A percentile compares a stretch with the other conserved stretches of the same genome.
phyloP scores from a whole-genome alignment of 1,140 invertebrate species.

The Papilio helenus region DNA sequence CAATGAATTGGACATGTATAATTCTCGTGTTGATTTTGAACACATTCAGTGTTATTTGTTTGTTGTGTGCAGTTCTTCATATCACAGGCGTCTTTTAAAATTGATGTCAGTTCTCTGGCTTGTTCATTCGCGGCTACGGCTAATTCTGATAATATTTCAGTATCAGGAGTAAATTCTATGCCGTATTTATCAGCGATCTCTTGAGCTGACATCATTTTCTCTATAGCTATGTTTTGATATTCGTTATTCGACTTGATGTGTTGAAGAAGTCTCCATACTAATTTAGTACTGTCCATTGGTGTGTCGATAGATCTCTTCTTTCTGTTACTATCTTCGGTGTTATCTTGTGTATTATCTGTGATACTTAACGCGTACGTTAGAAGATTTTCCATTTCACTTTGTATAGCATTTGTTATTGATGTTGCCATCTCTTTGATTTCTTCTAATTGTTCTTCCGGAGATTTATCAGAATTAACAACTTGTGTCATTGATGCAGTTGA shows the following conservation, averaged over 20 bases:
- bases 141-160: slow-evolving; percentile 68
- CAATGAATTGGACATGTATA: slow-evolving; percentile 39
- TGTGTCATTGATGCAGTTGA: slow-evolving; percentile 68
- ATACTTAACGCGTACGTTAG: slow-evolving; percentile 58
- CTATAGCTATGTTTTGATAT: slow-evolving; percentile 76
- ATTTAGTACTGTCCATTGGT: slow-evolving; percentile 68
- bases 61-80: slow-evolving; percentile 52
- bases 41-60: slow-evolving; percentile 41
- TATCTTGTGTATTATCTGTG: slow-evolving; percentile 51
- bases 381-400: slow-evolving; percentile 70
- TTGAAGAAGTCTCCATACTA: slow-evolving; percentile 70
- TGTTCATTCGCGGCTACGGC: slow-evolving; percentile 69
- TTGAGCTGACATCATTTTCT: slow-evolving; percentile 79
- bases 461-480: slow-evolving; percentile 59
- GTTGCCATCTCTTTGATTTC: slow-evolving; percentile 71
- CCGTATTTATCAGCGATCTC: slow-evolving; percentile 77
- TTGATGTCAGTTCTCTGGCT: slow-evolving; percentile 64
- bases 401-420: slow-evolving; percentile 61
- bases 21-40: slow-evolving; percentile 45
- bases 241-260: slow-evolving; percentile 77
- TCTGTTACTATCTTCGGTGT: slow-evolving; percentile 52
- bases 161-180: slow-evolving; percentile 70
- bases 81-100: slow-evolving; percentile 63
- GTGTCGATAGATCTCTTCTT: slow-evolving; percentile 65
- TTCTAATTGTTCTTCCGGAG: slow-evolving; percentile 68